Base-by-base conservation (phyloP, 2,888 invertebrate genomes). In the Drosophila aldrichi region DNA sequence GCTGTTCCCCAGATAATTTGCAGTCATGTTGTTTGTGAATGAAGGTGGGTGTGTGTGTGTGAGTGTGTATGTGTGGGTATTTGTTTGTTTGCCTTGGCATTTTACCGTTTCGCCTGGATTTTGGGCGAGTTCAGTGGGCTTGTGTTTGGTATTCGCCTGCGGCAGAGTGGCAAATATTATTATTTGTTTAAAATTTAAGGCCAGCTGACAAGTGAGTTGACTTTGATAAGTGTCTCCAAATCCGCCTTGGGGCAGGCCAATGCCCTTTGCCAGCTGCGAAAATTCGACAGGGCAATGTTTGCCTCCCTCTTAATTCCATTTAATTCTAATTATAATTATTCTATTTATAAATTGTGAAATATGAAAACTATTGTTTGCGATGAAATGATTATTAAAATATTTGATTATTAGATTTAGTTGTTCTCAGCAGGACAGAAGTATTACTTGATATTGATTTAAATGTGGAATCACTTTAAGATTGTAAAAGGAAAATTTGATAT, bases 161-260 rank as follows among this genome's bases (percentile, higher is more conserved):
- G 76, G 88, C 79, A 59, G 60, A 60, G 79, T 73, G 70, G 74
- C 80, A 86, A 86, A 86, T 86, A 86, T 86, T 86, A 70, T 88
- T 84, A 77, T 84, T 88, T 82, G 89, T 70, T 82, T 82, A 75
- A 81, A 87, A 88, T 86, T 85, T 82, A 81, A 82, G 74, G 74
- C 63, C 72, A 71, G 64, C 52, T 65, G 20, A 70, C 64, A 72
- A 68, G 57, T 59, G 68, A 71, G 56, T 80, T 80, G 80, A 81
- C 80, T 87, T 75, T 81, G 75, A 84, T 68, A 81, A 70, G 58
- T 65, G 81, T 67, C 77, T 66, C 44, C 44, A 43, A 59, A 44
- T 43, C 12, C 43, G 69, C 70, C 74, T 70, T 62, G 59, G 56
- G 69, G 58, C 58, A 62, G 73, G 61, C 49, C 61, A 58, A 54